phyloP scores from a whole-genome alignment of 2,888 invertebrate genomes.

The Cybosia mesomella region DNA sequence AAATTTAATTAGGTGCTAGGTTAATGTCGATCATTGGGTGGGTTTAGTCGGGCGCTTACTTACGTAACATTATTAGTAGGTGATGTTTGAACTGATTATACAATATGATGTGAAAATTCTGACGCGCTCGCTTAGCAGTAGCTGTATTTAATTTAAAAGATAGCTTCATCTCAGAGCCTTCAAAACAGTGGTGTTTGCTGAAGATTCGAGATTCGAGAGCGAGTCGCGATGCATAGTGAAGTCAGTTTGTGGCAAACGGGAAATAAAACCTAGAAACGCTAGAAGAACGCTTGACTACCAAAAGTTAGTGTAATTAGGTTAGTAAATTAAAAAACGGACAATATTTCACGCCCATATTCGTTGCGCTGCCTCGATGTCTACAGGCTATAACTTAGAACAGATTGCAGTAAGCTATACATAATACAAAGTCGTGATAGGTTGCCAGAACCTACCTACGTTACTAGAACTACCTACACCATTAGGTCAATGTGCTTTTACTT shows the following conservation, averaged over 20 bases:
- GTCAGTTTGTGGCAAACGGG: constrained; percentile 62
- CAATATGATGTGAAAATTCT: constrained; percentile 19
- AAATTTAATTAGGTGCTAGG: constrained; percentile 76
- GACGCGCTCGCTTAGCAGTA: constrained; percentile 24
- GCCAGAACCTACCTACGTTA: constrained; percentile 19
- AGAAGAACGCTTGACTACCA: not conserved
- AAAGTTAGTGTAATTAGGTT: not conserved
- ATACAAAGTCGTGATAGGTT: constrained; percentile 29
- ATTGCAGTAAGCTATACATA: constrained; percentile 17
- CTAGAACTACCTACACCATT: constrained; percentile 9
- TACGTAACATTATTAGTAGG: constrained; percentile 20
- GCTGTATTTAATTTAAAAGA: constrained; percentile 76
- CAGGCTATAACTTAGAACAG: not conserved
- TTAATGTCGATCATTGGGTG: constrained; percentile 69
- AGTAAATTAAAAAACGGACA: not conserved
- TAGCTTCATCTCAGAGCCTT: constrained; percentile 68
- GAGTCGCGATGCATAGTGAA: constrained; percentile 83
- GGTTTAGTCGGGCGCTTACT: constrained; percentile 39
- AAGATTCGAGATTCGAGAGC: constrained; percentile 85
- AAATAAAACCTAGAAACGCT: constrained; percentile 29
- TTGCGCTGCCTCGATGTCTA: not conserved
- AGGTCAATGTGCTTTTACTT: constrained; percentile 18
- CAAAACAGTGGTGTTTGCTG: constrained; percentile 81
- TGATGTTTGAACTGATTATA: constrained; percentile 14
- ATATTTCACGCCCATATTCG: not conserved